These are phyloP conservation scores for Heliopora coerulea DNA, from an alignment of 92 coral and sea anemone genomes.

Conservation along the genomic window DNA sequence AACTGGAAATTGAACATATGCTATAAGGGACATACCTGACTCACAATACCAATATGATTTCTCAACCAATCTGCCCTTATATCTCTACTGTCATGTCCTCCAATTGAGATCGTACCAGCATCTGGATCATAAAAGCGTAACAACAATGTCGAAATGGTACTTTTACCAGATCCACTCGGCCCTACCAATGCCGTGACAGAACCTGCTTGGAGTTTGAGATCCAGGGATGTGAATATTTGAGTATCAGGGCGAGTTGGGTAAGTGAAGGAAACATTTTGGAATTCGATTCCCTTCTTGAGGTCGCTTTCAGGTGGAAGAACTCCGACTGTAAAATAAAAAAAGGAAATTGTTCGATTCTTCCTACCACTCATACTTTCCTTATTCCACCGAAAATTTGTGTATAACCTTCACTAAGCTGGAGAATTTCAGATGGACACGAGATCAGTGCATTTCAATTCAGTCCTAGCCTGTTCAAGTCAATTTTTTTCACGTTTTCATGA, in stretches of 20 bases:
- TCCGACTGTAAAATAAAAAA: constrained; percentile 55
- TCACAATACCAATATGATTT: constrained; percentile 79
- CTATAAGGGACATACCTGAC: constrained; percentile 87
- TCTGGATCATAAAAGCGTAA: constrained; percentile 89
- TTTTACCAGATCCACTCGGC: constrained; percentile 98
- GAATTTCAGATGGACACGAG: no score
- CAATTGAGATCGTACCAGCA: constrained; percentile 71
- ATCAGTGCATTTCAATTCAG: no score
- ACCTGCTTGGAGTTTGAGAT: constrained; percentile 75
- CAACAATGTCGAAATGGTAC: constrained; percentile 80
- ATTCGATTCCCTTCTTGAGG: constrained; percentile 68
- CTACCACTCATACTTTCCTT: not conserved
- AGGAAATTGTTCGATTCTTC: not conserved
- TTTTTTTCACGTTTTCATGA: no score
- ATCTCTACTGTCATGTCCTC: constrained; percentile 71
- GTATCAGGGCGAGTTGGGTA: constrained; percentile 89
- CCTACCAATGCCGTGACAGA: constrained; percentile 96
- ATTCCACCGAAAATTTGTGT: no score
- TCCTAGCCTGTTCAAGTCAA: no score
- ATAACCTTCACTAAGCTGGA: no score
- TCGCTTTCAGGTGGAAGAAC: constrained; percentile 59
- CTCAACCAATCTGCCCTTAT: constrained; percentile 93
- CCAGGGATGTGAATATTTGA: constrained; percentile 63
- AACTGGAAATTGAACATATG: no score
- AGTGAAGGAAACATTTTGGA: constrained; percentile 68